Percentiles rank a stretch among this genome's conserved stretches.
Conservation (phyloP, 2,113 vertebrate species). For the Petaurus breviceps region DNA sequence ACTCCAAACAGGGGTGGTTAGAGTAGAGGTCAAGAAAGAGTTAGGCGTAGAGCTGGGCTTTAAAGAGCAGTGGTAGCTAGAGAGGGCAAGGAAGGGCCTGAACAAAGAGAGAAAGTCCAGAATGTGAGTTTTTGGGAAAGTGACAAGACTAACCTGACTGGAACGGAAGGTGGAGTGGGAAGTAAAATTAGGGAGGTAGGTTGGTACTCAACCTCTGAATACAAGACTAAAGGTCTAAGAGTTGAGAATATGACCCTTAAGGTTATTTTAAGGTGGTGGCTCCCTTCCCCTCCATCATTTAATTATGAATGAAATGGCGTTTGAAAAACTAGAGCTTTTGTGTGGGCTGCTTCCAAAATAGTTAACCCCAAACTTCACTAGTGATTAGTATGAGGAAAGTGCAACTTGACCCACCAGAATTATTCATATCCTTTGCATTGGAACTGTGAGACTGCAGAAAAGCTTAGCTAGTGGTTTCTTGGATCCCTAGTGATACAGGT, state of each 20-base stretch:
- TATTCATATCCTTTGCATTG: not conserved
- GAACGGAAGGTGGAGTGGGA: not conserved
- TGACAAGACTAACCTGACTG: not conserved
- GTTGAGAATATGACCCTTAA: conserved; percentile 81
- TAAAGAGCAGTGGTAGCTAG: not conserved
- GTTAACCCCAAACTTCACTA: conserved; percentile 84
- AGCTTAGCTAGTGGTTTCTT: conserved; percentile 21
- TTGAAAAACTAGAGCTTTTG: conserved; percentile 81
- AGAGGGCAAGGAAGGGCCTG: not conserved
- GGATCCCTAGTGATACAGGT: not conserved
- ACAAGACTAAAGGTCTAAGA: conserved; percentile 62
- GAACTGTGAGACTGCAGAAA: not conserved
- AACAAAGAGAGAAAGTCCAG: not conserved
- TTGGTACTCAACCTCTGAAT: not conserved
- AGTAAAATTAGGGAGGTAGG: not conserved
- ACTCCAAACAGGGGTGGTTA: not conserved
- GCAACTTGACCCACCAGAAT: conserved; percentile 61
- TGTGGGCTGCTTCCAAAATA: conserved; percentile 84
- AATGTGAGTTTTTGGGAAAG: not conserved
- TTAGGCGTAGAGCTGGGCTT: not conserved
- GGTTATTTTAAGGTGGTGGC: conserved; percentile 85
- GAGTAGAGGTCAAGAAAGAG: not conserved
- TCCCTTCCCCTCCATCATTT: conserved; percentile 79
- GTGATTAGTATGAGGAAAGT: conserved; percentile 74
- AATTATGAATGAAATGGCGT: conserved; percentile 88